Base-by-base conservation (phyloP, 2,113 vertebrate genomes). In the Oreochromis niloticus region DNA sequence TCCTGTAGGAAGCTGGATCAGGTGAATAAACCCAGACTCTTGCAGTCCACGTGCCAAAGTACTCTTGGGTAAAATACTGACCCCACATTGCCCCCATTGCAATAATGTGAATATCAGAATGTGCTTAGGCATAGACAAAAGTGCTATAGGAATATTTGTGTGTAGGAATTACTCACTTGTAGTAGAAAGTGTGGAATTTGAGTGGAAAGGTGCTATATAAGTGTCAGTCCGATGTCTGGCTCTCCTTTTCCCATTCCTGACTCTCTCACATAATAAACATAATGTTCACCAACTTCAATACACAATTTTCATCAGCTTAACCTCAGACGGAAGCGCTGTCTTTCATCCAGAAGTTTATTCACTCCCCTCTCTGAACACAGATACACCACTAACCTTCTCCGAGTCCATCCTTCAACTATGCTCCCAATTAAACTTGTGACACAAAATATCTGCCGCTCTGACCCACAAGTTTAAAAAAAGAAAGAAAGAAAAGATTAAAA, bases 361-460 rank as follows among this genome's bases (percentile, higher is more conserved):
- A 52, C 16, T 59, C 6, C 11, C 7, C 6, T 14, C n/a, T 82
- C 13, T 85, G 24, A 84, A 43, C 66, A 39, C 19, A 80, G n/a
- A 87, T 32, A 75, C 9, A 89, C 48, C 30, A 39, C n/a, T 32
- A 54, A 87, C 89, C 88, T 85, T 87, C 84, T 34, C 34, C 19
- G 14, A 84, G 87, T 86, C 54, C 73, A 83, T 90, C 81, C 81
- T 78, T 84, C 11, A 32, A 41, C 73, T 50, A 10, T 90, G 88
- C 66, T 84, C 89, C 55, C 91, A 90, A 94, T 95, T 94, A 95
- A 88, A 92, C 86, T 71, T 52, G 3, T 61, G 85, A 91, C 82
- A 88, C 32, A 22, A 82, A 89, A 81, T 30, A 87, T 34, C 59
- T 19, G 3, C 68, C 1, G 2, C 34, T 57, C 11, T 57, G 32